Base-by-base conservation (phyloP, 2,888 invertebrate species). In the Melangyna quadrimaculata region DNA sequence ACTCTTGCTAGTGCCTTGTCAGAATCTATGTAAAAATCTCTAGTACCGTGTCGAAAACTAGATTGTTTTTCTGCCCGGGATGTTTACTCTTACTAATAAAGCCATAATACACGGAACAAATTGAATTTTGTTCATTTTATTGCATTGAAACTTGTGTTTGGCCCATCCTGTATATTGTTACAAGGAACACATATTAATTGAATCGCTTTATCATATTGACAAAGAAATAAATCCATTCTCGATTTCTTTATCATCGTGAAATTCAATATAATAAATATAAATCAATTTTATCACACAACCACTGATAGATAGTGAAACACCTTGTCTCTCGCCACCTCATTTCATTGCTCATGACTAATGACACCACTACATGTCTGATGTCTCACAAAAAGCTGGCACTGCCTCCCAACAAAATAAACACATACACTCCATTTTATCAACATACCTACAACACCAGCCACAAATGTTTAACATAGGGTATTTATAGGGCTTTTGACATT, bases 191-290 rank as follows among this genome's bases (percentile, higher is more conserved):
- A 40, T 17, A 45, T 40, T 45, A 45, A 65, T 65, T 65, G 17
- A 45, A 32, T 43, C 43, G 7, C 24, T 65, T 45, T 45, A 45
- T 45, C 19, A 45, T 32, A 63, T 43, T 43, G 29, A 65, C 45
- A 45, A 45, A 19, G 45, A 45, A 45, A 65, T 65, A 65, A 65
- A 48, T 48, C 48, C 45, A 51, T 67, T 19, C 22, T 24, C 22
- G n/a, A 67, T 63, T 70, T 22, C 70, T 55, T 79, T 79, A 79
- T 79, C 74, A 79, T 65, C 74, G 67, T 71, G 65, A 79, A 84
- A 84, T 84, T 70, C 83, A 79, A 71, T 79, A 71, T 79, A 79
- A 84, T 71, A 53, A 67, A 84, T 71, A 84, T 79, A 79, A 84
- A 84, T 84, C 79, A 84, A 79, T 79, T 63, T 67, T 67, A 45